Percentiles rank a stretch among this genome's conserved stretches.
Conservation (phyloP, 2,888 invertebrate species). For the Macrosiphum euphorbiae region DNA sequence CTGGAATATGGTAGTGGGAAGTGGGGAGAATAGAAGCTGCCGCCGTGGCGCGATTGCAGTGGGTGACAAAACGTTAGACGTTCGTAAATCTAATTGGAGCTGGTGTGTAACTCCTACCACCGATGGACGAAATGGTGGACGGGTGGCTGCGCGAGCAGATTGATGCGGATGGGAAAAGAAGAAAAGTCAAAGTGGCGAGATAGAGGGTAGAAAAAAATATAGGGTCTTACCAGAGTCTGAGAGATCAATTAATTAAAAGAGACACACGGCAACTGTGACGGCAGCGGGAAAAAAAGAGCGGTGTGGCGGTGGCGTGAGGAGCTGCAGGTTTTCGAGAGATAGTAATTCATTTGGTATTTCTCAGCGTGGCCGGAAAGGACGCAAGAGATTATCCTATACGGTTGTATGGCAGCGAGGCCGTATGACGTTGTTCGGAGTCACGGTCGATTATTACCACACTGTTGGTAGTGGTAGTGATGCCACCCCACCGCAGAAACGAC, state of each 20-base stretch:
- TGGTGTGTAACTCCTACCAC: background rate
- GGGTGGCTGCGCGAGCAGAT: background rate
- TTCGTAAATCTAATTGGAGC: slow-evolving; percentile 55
- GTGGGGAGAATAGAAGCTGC: background rate
- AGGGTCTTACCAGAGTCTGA: slow-evolving; percentile 29
- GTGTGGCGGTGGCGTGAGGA: background rate
- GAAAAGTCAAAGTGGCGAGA: slow-evolving; percentile 58
- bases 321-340: slow-evolving; percentile 58
- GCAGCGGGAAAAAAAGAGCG: background rate
- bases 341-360: slow-evolving; percentile 63
- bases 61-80: slow-evolving; percentile 45
- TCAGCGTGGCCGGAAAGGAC: slow-evolving; percentile 68
- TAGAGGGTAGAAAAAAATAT: slow-evolving; percentile 41
- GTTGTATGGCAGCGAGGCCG: slow-evolving; percentile 68
- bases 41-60: background rate
- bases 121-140: background rate
- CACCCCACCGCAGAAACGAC: slow-evolving; percentile 43
- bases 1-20: background rate
- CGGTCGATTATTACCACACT: slow-evolving; percentile 53
- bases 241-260: slow-evolving; percentile 63
- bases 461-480: background rate
- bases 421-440: slow-evolving; percentile 42
- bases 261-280: slow-evolving; percentile 37
- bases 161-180: slow-evolving; percentile 48
- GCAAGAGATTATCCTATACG: slow-evolving; percentile 72